Conservation (phyloP, 2,888 invertebrate species). For the Zelleria hepariella region DNA sequence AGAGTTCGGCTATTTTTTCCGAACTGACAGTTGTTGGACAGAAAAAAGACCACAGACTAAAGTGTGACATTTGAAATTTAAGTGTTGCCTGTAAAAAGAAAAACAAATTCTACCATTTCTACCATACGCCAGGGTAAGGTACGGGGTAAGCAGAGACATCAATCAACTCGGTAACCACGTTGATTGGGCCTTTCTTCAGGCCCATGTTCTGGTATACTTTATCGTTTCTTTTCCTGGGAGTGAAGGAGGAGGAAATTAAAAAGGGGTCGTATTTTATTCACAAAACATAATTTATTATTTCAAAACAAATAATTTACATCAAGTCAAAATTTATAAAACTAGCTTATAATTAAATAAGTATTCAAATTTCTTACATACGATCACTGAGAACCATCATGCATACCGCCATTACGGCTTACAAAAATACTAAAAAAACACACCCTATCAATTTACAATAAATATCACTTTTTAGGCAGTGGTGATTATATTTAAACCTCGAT, state of each 20-base stretch:
- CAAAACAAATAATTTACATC: constrained; percentile 14
- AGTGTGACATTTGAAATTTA: constrained; percentile 33
- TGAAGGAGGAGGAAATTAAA: neutral
- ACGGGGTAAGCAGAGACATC: too few relatives aligned
- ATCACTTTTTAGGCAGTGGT: constrained; percentile 31
- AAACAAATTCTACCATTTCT: neutral
- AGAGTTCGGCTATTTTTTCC: constrained; percentile 27
- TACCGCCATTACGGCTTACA: constrained; percentile 15
- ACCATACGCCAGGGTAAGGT: too few relatives aligned
- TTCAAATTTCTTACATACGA: constrained; percentile 3
- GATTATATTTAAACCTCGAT: constrained; percentile 12
- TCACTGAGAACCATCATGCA: constrained; percentile 11
- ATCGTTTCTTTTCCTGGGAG: too few relatives aligned
- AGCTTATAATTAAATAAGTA: constrained; percentile 11
- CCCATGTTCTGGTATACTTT: too few relatives aligned
- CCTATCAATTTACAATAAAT: constrained; percentile 13
- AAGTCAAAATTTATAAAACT: constrained; percentile 9
- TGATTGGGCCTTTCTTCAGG: too few relatives aligned
- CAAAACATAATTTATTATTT: constrained; percentile 7
- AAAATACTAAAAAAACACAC: constrained; percentile 15
- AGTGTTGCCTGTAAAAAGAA: constrained; percentile 20
- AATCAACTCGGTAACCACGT: neutral
- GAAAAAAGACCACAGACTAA: too few relatives aligned
- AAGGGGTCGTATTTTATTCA: neutral
- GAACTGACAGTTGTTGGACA: constrained; percentile 21